Conservation (phyloP, 2,797 vertebrate species). For the Falco cherrug region DNA sequence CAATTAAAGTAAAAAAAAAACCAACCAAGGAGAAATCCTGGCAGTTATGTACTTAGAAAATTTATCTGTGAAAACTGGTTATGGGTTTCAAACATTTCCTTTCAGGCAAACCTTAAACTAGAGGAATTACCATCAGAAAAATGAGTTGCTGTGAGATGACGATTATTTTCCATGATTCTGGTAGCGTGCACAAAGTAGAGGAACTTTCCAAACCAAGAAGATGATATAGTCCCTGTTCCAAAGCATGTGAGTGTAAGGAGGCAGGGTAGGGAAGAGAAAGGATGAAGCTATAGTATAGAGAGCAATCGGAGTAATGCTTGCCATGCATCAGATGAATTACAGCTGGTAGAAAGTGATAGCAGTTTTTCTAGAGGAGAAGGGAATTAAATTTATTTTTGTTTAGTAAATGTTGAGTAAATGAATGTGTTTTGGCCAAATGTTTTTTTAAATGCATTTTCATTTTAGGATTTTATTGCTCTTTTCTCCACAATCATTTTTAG, state of each 20-base stretch:
- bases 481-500: neutral
- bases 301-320: neutral
- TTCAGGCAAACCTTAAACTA: neutral
- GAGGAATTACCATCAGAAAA: neutral
- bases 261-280: neutral
- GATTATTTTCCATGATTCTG: neutral
- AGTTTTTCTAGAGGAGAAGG: neutral
- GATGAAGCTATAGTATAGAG: neutral
- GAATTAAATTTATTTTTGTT: neutral
- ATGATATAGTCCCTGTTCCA: neutral
- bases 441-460: neutral
- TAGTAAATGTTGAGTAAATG: neutral
- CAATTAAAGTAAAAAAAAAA: neutral
- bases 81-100: neutral
- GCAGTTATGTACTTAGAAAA: neutral
- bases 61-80: neutral
- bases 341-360: neutral
- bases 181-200: neutral
- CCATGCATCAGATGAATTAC: neutral
- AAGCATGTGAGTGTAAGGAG: neutral
- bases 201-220: slow-evolving; percentile 3
- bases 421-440: neutral
- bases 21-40: neutral
- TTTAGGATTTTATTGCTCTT: neutral
- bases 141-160: neutral